phyloP scores from a whole-genome alignment of 2,113 vertebrate genomes.

The Paramisgurnus dabryanus region DNA sequence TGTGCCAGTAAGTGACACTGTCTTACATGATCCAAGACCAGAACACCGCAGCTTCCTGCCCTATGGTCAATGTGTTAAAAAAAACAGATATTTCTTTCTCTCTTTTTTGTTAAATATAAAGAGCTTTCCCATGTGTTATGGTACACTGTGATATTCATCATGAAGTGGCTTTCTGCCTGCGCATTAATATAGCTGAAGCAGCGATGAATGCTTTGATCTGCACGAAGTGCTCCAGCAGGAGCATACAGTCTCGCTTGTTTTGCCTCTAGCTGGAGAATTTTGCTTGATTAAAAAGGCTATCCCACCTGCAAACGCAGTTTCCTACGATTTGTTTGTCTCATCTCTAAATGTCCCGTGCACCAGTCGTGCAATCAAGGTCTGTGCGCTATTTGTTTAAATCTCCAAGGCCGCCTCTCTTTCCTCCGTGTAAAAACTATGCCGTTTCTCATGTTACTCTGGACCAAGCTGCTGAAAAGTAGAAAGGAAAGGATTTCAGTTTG shows the following conservation, averaged over 20 bases:
- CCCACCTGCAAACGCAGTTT: too few relatives aligned
- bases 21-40: slow-evolving; percentile 55
- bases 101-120: slow-evolving; percentile 41
- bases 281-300: too few relatives aligned
- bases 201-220: slow-evolving; percentile 68
- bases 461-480: too few relatives aligned
- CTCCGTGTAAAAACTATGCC: too few relatives aligned
- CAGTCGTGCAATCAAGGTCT: too few relatives aligned
- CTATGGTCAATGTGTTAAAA: slow-evolving; percentile 2
- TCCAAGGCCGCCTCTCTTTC: too few relatives aligned
- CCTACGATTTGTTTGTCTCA: too few relatives aligned
- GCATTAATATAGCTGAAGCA: slow-evolving; percentile 53
- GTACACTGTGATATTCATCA: slow-evolving; percentile 52
- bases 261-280: slow-evolving; percentile 59
- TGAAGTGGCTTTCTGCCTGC: slow-evolving; percentile 32
- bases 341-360: too few relatives aligned
- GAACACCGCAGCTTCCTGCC: slow-evolving; percentile 46
- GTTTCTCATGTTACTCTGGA: too few relatives aligned
- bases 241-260: slow-evolving; percentile 57
- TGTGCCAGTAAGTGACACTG: slow-evolving; percentile 35
- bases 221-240: slow-evolving; percentile 61
- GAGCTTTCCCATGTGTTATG: slow-evolving; percentile 51
- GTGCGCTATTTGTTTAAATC: too few relatives aligned
- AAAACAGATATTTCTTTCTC: neutral
- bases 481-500: neutral